Evolutionary conservation across 2,797 vertebrate species (phyloP).

Genomic region (Anabas testudineus): DNA sequence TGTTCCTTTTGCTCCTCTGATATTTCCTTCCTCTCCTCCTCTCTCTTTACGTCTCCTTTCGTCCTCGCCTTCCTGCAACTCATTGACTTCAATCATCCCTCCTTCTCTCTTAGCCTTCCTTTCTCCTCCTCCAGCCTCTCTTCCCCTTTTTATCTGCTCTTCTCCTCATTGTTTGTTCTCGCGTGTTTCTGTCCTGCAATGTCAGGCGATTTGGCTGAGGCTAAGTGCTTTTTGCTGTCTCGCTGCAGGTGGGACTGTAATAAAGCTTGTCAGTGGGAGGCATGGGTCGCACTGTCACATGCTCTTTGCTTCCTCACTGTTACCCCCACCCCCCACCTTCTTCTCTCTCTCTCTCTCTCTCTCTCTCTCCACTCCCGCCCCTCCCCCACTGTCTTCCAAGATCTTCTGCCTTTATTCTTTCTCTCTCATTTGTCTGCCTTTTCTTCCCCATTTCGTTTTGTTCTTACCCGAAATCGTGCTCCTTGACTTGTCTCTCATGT

Average conservation of each 20-base stretch:
- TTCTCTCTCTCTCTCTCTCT: conserved; percentile 20
- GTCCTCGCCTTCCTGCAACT: conserved; percentile 19
- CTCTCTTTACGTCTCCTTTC: conserved; percentile 22
- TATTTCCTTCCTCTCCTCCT: neutral
- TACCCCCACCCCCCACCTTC: conserved; percentile 60
- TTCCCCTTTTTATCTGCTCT: conserved; percentile 29
- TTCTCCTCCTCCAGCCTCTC: conserved; percentile 27
- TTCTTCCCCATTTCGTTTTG: conserved; percentile 64
- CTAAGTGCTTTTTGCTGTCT: conserved; percentile 85
- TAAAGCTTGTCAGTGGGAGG: conserved; percentile 80
- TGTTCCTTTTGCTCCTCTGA: neutral
- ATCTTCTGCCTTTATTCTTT: conserved; percentile 59
- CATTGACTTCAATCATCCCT: conserved; percentile 50
- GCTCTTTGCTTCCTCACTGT: conserved; percentile 73
- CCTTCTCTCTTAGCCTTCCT: conserved; percentile 19
- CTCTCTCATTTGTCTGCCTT: conserved; percentile 58
- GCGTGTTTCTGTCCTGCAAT: conserved; percentile 59
- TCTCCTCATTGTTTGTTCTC: conserved; percentile 26
- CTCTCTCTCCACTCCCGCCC: conserved; percentile 11
- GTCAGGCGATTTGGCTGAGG: conserved; percentile 67
- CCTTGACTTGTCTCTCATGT: conserved; percentile 67
- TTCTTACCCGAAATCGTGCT: conserved; percentile 62
- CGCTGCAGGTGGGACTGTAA: conserved; percentile 80
- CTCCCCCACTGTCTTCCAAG: conserved; percentile 31
- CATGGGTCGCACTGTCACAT: conserved; percentile 77